Percentiles rank a stretch among this genome's conserved stretches.
Conservation (phyloP, 2,888 invertebrate species). For the Noctua janthina region DNA sequence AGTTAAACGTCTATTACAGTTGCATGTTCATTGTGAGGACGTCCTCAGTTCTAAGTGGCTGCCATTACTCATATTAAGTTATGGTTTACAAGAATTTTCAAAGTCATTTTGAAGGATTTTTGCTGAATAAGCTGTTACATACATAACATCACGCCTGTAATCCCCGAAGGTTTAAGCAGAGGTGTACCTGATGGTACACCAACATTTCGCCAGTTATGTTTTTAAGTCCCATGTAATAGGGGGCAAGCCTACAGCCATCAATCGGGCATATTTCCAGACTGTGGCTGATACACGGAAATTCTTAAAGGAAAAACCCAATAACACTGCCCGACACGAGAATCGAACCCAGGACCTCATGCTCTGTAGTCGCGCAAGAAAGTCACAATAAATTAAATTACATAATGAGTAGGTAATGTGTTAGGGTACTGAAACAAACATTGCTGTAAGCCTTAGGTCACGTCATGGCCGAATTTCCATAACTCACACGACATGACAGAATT, state of each 20-base stretch:
- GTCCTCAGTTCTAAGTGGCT: constrained; percentile 28
- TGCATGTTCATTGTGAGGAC: constrained; percentile 36
- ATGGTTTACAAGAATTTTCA: constrained; percentile 13
- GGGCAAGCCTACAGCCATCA: not conserved
- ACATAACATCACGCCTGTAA: not conserved
- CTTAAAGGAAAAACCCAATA: no score
- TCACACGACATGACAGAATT: not conserved
- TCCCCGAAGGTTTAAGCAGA: not conserved
- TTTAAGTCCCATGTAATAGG: not conserved
- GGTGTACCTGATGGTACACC: not conserved
- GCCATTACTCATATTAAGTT: constrained; percentile 33
- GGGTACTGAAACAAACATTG: not conserved
- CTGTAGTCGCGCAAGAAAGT: no score
- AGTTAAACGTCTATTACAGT: constrained; percentile 41
- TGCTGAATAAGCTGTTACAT: not conserved
- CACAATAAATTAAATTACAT: not conserved
- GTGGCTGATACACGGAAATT: no score
- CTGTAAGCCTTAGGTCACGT: not conserved
- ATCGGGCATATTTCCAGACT: no score
- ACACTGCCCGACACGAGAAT: no score
- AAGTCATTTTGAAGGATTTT: constrained; percentile 23
- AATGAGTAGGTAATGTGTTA: not conserved
- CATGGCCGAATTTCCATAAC: not conserved
- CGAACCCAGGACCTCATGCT: no score
- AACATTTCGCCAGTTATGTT: not conserved